Percentiles rank a stretch among this genome's conserved stretches.
Conservation (phyloP, 1,140 invertebrate species). For the Cephus cinctus region DNA sequence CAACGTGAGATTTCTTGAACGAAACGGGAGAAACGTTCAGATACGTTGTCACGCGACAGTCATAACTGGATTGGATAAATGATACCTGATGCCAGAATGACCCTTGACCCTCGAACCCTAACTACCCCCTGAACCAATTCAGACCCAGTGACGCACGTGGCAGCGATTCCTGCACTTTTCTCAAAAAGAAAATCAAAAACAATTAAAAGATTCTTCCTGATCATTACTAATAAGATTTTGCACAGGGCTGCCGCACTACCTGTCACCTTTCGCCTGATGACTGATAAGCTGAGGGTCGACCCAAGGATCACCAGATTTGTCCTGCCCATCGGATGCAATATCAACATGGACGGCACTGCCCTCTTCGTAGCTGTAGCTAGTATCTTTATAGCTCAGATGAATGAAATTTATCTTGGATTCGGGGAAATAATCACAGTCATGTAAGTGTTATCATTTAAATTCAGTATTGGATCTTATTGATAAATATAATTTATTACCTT, state of each 20-base stretch:
- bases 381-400: constrained; percentile 92
- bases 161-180: constrained; percentile 24
- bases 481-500: neutral
- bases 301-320: constrained; percentile 88
- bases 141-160: constrained; percentile 28
- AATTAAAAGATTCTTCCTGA: constrained; percentile 18
- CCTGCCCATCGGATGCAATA: constrained; percentile 86
- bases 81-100: constrained; percentile 44
- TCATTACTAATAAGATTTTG: constrained; percentile 46
- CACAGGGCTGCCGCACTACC: constrained; percentile 90
- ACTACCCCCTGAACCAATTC: too few species aligned
- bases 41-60: too few species aligned
- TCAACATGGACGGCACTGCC: constrained; percentile 95
- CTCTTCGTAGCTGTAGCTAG: constrained; percentile 86
- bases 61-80: too few species aligned
- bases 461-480: constrained; percentile 1
- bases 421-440: constrained; percentile 79
- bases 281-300: constrained; percentile 87
- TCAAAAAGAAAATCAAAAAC: too few species aligned
- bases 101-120: too few species aligned
- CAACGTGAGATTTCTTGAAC: neutral
- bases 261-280: constrained; percentile 91
- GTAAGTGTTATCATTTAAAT: constrained; percentile 58
- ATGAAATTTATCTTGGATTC: constrained; percentile 74
- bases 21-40: too few species aligned